Conservation (phyloP, 2,888 invertebrate species). For the Drosophila acutilabella region DNA sequence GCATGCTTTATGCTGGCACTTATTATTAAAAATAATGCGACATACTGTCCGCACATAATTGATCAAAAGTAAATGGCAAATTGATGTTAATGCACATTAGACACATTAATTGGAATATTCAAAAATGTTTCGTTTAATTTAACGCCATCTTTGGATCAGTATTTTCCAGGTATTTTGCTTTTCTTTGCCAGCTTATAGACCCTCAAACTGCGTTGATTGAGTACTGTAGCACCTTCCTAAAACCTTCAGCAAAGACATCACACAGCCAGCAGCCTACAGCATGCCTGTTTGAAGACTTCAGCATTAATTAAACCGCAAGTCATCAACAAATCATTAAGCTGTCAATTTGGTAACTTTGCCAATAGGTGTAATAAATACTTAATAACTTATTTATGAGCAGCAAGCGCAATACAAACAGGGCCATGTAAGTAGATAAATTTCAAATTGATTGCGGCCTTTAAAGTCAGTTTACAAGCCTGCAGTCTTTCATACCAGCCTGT, state of each 20-base stretch:
- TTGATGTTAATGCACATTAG: conserved; percentile 7
- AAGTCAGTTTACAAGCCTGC: too few species aligned
- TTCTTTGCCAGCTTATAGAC: neutral
- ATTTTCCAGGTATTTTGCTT: too few species aligned
- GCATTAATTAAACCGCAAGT: conserved; percentile 59
- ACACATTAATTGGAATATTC: neutral
- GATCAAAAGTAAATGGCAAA: conserved; percentile 34
- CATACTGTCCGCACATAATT: conserved; percentile 56
- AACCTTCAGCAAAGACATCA: neutral
- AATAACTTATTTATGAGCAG: conserved; percentile 59
- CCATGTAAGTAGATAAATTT: conserved; percentile 37
- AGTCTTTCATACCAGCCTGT: too few species aligned
- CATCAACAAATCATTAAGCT: conserved; percentile 67
- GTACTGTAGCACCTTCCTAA: neutral
- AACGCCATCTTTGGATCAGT: too few species aligned
- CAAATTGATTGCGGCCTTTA: conserved; percentile 53
- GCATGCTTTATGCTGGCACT: neutral
- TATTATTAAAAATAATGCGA: conserved; percentile 30
- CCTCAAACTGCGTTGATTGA: neutral
- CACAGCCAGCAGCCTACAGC: neutral
- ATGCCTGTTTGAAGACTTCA: neutral
- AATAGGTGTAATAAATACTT: conserved; percentile 57
- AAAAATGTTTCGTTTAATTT: too few species aligned
- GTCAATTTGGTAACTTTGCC: conserved; percentile 58
- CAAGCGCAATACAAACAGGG: conserved; percentile 33